Evolutionary conservation across 2,888 invertebrate species (phyloP).

Genomic region (Globia sparganii): DNA sequence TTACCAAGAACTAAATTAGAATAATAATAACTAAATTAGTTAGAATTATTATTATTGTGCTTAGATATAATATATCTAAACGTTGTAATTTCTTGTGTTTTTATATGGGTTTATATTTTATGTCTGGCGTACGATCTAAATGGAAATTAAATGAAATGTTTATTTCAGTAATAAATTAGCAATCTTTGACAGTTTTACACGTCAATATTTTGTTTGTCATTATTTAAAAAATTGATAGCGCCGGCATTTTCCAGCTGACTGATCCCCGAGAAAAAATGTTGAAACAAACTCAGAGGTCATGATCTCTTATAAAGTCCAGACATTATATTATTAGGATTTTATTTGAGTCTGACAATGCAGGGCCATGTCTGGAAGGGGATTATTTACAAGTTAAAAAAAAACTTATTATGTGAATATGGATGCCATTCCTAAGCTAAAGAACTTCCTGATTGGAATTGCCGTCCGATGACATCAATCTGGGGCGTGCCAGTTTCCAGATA

Average conservation of each 20-base stretch:
- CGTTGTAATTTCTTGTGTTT: background rate
- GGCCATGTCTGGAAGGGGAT: background rate
- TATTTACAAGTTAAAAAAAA: background rate
- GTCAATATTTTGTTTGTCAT: background rate
- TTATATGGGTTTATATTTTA: background rate
- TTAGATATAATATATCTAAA: no score
- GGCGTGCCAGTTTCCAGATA: slow-evolving; percentile 1
- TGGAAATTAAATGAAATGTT: background rate
- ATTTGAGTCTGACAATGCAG: background rate
- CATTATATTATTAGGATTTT: background rate
- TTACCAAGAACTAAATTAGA: no score
- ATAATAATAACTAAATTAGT: no score
- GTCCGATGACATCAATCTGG: background rate
- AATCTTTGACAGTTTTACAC: background rate
- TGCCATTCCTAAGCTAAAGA: background rate
- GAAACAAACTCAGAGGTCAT: background rate
- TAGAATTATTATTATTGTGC: no score
- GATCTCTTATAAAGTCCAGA: no score
- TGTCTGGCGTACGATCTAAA: background rate
- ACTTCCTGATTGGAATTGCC: slow-evolving; percentile 2
- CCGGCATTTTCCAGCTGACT: background rate
- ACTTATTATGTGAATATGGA: background rate
- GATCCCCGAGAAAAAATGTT: background rate
- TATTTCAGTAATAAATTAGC: background rate
- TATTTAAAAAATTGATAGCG: background rate